Evolutionary conservation across 2,113 vertebrate species (phyloP), one percentile per base, ranked within the genome.

Genomic region (Bucco capensis): DNA sequence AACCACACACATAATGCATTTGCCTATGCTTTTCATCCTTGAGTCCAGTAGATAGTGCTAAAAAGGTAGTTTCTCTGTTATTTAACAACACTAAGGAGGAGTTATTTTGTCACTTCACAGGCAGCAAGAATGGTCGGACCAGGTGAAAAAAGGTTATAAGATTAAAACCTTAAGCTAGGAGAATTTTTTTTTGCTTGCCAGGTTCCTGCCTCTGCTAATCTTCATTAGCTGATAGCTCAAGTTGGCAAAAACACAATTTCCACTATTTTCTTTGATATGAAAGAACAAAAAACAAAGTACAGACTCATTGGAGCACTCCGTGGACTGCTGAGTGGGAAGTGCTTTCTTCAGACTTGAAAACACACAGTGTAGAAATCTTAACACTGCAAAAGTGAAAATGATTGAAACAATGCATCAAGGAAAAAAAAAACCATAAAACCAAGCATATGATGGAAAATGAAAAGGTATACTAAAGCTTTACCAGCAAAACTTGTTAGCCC

Each of bases 261-360:
- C 3, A 12, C 1, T 14, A 14, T 69, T 78, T 42, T 49, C 11
- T 54, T n/a, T 31, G 28, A 8, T 61, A 2, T 0, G 2, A 40
- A 61, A 74, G 33, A 80, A 21, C 6, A 69, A 46, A 61, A 83
- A n/a, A 62, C 65, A 16, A 11, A 53, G 37, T 62, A 30, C 27
- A 53, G 30, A 53, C 27, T 53, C 28, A 53, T 17, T 30, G 16
- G 16, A 30, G 28, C 18, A 17, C 51, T 65, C 57, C 7, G 1
- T 6, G 7, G 42, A 15, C 30, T 44, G n/a, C 44, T 80, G 42
- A 76, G 62, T 47, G 64, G 42, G 51, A 73, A 58, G 19, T 51
- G 65, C 33, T 86, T 35, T 86, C 46, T 40, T 74, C 18, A 22
- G 10, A 11, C 30, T 24, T 44, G 54, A 14, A 77, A 64, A 64